These are phyloP conservation scores for Metopolophium dirhodum DNA, from an alignment of 1,140 invertebrate genomes.

Conservation along the genomic window DNA sequence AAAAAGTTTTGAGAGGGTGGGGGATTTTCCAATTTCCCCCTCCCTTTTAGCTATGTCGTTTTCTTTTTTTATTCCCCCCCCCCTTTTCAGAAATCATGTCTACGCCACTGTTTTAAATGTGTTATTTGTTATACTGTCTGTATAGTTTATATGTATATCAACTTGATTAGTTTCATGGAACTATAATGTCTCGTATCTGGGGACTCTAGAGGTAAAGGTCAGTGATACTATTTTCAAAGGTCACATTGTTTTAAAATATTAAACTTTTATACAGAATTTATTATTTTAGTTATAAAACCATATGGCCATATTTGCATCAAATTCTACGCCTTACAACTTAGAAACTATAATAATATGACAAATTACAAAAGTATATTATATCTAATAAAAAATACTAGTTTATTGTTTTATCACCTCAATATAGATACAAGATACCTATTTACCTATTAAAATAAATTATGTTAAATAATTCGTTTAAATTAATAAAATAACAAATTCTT, in stretches of 20 bases:
- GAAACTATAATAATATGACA: neutral
- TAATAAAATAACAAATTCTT: too few species aligned
- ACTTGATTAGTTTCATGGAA: slow-evolving; percentile 11
- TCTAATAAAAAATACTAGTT: neutral
- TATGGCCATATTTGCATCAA: neutral
- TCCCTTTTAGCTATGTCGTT: too few species aligned
- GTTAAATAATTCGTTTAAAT: neutral
- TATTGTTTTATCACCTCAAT: neutral
- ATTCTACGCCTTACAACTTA: neutral
- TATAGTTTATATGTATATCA: neutral
- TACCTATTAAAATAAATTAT: neutral
- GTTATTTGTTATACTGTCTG: neutral
- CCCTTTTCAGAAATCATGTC: too few species aligned
- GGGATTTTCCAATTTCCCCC: too few species aligned
- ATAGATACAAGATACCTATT: neutral
- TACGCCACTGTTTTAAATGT: neutral
- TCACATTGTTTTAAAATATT: neutral
- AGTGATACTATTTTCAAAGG: slow-evolving; percentile 22
- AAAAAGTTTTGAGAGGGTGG: too few species aligned
- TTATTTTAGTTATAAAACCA: neutral
- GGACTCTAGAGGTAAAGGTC: slow-evolving; percentile 3
- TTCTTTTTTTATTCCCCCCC: too few species aligned
- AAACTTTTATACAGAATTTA: neutral
- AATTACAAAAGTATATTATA: neutral
- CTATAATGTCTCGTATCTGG: neutral